Evolutionary conservation across 1,140 invertebrate genomes (phyloP), one percentile per base, ranked within the genome.

Genomic region (Piezodorus guildinii): DNA sequence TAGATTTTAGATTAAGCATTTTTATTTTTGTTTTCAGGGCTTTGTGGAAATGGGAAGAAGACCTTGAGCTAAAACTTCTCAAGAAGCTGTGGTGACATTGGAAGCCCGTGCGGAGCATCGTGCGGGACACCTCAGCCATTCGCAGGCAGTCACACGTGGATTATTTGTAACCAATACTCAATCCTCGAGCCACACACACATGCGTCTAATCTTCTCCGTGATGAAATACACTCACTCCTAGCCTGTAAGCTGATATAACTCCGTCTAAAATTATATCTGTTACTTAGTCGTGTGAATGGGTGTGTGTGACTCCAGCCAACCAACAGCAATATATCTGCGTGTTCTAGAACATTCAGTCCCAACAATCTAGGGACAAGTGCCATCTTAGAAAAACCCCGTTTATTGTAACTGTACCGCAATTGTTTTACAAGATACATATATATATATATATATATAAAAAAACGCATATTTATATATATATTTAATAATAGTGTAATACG

Each of bases 1-100:
- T n/a, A n/a, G n/a, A n/a, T 1, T 10, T 1, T 39, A 39, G 6
- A 39, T 10, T 12, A 8, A 39, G 12, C 6, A 39, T 52, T 1
- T 39, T 34, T 60, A 21, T n/a, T 60, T 60, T 62, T 62, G 17
- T 25, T 39, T 19, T 1, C 27, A 64, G 63, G 63, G 56, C 63
- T 44, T 56, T 64, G 34, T 64, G 54, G 63, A 64, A 56, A 56
- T 60, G 56, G 56, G 63, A 64, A 60, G 63, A 64, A 60, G 63
- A 64, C 19, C 43, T 64, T 39, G 63, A 64, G 58, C 39, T 60
- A 56, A 56, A 56, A 45, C 63, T 64, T 10, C 63, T 64, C 30
- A 64, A 64, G 58, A 59, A 56, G 45, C 63, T 64, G 21, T 64
- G 63, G 63, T 64, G 56, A 64, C 44, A 61, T 23, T 19, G 6